Evolutionary conservation across 2,113 vertebrate species (phyloP).

Genomic region (Delphinus delphis): DNA sequence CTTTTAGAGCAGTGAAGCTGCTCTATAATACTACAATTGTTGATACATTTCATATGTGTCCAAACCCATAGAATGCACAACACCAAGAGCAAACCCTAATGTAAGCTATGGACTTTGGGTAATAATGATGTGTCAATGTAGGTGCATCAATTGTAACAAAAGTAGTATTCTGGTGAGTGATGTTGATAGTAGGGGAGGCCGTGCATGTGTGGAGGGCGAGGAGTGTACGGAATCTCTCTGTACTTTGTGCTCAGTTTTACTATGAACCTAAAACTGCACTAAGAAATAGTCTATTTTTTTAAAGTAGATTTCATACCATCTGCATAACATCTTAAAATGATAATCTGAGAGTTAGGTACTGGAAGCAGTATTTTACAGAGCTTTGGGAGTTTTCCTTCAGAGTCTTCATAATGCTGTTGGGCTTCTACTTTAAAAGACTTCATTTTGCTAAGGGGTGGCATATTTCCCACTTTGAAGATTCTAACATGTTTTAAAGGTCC

Average conservation of each 20-base stretch:
- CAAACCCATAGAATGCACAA: background rate
- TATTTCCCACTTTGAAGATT: conserved; percentile 86
- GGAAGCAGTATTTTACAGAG: conserved; percentile 79
- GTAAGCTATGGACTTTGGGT: background rate
- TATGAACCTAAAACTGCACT: background rate
- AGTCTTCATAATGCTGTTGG: conserved; percentile 82
- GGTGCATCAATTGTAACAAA: background rate
- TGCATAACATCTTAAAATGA: conserved; percentile 80
- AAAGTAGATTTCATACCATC: conserved; percentile 78
- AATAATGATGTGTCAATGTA: background rate
- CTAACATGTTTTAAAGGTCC: conserved; percentile 85
- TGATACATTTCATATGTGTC: background rate
- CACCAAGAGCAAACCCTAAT: background rate
- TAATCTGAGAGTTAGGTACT: conserved; percentile 76
- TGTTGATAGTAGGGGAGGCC: background rate
- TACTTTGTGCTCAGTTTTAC: background rate
- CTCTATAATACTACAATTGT: background rate
- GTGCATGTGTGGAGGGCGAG: background rate
- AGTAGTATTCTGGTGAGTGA: background rate
- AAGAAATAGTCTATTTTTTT: conserved; percentile 47
- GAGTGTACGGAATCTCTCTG: background rate
- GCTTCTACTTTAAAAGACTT: conserved; percentile 85
- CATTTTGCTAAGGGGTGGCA: conserved; percentile 84
- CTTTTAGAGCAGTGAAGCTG: background rate
- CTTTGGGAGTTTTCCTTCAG: conserved; percentile 79